These are phyloP conservation scores for Eulemur macaco DNA, from an alignment of 2,113 vertebrate species.

Conservation along the genomic window DNA sequence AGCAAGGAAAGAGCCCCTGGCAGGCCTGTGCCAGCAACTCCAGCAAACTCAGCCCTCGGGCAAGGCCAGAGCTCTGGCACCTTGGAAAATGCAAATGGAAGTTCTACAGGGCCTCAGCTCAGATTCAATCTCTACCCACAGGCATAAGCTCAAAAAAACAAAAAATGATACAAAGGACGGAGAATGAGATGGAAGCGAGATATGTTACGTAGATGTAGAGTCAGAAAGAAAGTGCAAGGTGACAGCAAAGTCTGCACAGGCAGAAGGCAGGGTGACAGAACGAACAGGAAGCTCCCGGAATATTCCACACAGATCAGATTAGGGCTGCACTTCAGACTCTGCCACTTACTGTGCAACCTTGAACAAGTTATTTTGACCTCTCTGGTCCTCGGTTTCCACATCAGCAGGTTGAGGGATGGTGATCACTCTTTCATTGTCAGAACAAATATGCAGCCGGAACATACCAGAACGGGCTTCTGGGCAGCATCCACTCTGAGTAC, in stretches of 20 bases:
- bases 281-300: neutral
- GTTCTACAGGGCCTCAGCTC: neutral
- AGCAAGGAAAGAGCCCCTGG: neutral
- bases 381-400: neutral
- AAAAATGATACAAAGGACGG: neutral
- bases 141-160: neutral
- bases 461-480: neutral
- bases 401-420: neutral
- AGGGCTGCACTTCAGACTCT: neutral
- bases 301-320: fast-evolving
- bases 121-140: neutral
- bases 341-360: neutral
- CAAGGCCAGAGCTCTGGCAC: neutral
- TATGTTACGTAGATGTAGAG: too few relatives aligned
- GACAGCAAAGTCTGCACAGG: fast-evolving
- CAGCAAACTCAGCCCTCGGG: neutral
- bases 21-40: neutral
- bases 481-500: neutral
- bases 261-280: fast-evolving
- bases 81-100: neutral
- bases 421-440: neutral
- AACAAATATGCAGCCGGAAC: neutral
- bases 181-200: neutral
- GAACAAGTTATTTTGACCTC: neutral
- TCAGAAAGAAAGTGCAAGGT: neutral